Conservation (phyloP, 1,140 invertebrate genomes). For the Drosophila obscura region DNA sequence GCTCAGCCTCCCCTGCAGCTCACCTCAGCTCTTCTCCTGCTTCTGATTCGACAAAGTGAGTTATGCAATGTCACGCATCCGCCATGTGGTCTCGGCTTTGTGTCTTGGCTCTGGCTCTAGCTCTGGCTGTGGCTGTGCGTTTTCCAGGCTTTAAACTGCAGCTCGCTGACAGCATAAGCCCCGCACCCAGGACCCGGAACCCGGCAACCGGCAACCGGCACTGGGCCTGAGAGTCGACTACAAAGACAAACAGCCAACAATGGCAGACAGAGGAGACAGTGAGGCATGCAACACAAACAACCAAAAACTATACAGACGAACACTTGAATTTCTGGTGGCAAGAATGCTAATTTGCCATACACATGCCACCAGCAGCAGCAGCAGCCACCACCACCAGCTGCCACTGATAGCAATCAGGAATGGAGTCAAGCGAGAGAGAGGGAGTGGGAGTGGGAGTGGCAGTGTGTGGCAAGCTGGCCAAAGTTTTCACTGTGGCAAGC, state of each 20-base stretch:
- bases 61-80: conserved; percentile 70
- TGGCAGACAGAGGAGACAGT: conserved; percentile 37
- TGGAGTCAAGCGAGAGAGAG: not conserved
- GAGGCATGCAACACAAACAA: conserved; percentile 50
- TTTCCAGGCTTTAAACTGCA: conserved; percentile 65
- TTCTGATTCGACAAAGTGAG: conserved; percentile 38
- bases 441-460: conserved; percentile 3
- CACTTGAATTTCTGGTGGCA: conserved; percentile 46
- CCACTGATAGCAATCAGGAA: conserved; percentile 56
- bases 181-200: not conserved
- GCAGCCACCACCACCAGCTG: conserved; percentile 21
- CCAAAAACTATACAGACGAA: conserved; percentile 45
- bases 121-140: not conserved
- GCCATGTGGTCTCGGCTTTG: conserved; percentile 46
- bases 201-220: too few species aligned
- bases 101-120: conserved; percentile 9
- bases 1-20: too few species aligned
- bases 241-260: conserved; percentile 59
- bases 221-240: not conserved
- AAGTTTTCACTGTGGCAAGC: conserved; percentile 48
- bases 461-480: not conserved
- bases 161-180: conserved; percentile 66
- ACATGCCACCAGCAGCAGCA: conserved; percentile 35
- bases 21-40: too few species aligned
- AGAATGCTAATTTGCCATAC: conserved; percentile 72